Evolutionary conservation across 2,797 vertebrate species (phyloP), one percentile per base, ranked within the genome.

Genomic region (Arctocebus calabarensis): DNA sequence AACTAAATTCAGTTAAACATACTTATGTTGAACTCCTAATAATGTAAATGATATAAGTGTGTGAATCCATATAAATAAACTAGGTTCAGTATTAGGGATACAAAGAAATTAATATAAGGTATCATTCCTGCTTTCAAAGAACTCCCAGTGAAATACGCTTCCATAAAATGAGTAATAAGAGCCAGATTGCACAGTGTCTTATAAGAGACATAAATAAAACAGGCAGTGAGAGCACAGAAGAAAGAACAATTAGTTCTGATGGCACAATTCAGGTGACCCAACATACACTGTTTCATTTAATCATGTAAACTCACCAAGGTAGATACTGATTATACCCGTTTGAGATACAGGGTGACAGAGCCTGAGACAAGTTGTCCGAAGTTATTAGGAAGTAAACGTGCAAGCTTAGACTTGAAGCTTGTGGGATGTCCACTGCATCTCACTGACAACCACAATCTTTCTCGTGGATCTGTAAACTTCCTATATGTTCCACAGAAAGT

Each of bases 121-220:
- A 62, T 40, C 34, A 64, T 93, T 83, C 43, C n/a, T 93, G 22
- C 9, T 43, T 91, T 93, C 68, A 77, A 90, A 85, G 32, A 92
- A 43, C 62, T 94, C 48, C 64, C 22, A 85, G 64, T 91, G 70
- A 71, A 32, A 62, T 25, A 71, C 25, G 81, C 37, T 91, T 34
- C 87, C 4, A 37, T 34, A 71, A 81, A 61, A 37, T 29, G 87
- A n/a, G 68, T n/a, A 70, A 17, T 74, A 87, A 45, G 10, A 40
- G 17, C 2, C 27, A 84, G n/a, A 32, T 71, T 74, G 19, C 12
- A 45, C 19, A 66, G 19, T 62, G 0, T 79, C 75, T 79, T 83
- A 70, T 61, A 55, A 14, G 2, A 88, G 75, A 66, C 43, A 78
- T 59, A 78, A 84, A 88, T 94, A 87, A 93, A 95, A 90, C 59